Base-by-base conservation (phyloP, 2,888 invertebrate species). In the Rhodophaea formosa region DNA sequence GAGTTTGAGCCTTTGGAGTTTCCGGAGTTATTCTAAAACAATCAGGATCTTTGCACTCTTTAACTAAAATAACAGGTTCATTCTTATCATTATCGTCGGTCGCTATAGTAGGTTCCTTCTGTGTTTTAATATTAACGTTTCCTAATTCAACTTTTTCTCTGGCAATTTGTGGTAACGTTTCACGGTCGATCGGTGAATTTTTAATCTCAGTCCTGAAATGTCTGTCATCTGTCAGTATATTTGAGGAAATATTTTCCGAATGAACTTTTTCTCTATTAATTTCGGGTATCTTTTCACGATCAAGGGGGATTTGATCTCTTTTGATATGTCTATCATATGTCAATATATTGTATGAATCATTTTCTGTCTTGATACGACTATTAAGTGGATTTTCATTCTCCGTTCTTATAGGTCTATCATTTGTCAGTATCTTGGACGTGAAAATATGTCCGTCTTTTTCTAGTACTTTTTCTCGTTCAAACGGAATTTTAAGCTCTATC, bases 51-150 rank as follows among this genome's bases (percentile, higher is more conserved):
- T 17, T 35, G 15, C 7, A 43, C 16, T 53, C 56, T 56, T 53
- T 58, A 0, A 59, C 51, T 10, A 59, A 12, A 15, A 59, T 39
- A 16, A 54, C 39, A 35, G 57, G 59, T 45, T 39, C 59, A 3
- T 52, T 46, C 32, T 7, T 8, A 3, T 42, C 14, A 6, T 39
- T 16, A 54, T 57, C 57, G 29, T 45, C 45, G 6, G 23, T n/a
- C 29, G 15, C 30, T 29, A 54, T 47, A 6, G 14, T 49, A 32
- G 44, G 30, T 17, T 57, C 53, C 43, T 23, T 35, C 15, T 53
- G 16, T 29, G 23, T 35, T 35, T 35, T 35, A 3, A 35, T 8
- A 35, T 35, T 35, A 1, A 10, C 35, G 8, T 35, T 35, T 10
- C 12, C 12, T 10, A 35, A 10, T 35, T 35, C 8, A 35, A 35